Evolutionary conservation across 2,797 vertebrate species (phyloP), one percentile per base, ranked within the genome.

Genomic region (Delichon dasypus): DNA sequence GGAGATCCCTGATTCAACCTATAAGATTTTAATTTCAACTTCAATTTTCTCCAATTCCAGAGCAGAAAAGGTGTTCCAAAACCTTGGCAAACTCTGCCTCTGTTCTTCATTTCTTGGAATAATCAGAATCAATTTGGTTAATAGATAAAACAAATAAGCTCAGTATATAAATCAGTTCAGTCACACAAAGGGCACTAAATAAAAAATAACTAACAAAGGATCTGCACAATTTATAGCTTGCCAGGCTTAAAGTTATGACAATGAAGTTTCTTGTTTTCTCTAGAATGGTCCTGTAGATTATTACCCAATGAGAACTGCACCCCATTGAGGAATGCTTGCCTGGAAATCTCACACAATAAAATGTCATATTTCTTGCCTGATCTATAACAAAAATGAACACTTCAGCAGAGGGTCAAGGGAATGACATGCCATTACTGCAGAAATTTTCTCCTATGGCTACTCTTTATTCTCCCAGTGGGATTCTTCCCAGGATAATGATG

Each of bases 371-470:
- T 96, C 93, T 95, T 78, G 80, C 79, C 68, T 85, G 74, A 85
- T 51, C 67, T 92, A 57, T 85, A 85, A 86, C 72, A 94, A 92
- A 89, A 94, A 70, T 48, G 67, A 96, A 72, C 75, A 84, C 82
- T 92, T 94, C 70, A 94, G 48, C 68, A 76, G 77, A 91, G 54
- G 89, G 94, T 96, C 92, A 95, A 90, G 72, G 55, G 89, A 93
- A 93, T 95, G 89, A 92, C 91, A 94, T 94, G 72, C 86, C 94
- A 88, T 94, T 95, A 91, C 75, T 86, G 61, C 78, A 96, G 91
- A 96, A 95, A 92, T 81, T 95, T 91, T 96, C 93, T 97, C 91
- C 93, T 95, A 95, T 93, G 90, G 90, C 94, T 95, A 94, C 90
- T 91, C 90, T 95, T 93, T 93, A 93, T 93, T 92, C 88, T 95